phyloP scores from a whole-genome alignment of 2,113 vertebrate genomes.

The Myrmecophaga tridactyla region DNA sequence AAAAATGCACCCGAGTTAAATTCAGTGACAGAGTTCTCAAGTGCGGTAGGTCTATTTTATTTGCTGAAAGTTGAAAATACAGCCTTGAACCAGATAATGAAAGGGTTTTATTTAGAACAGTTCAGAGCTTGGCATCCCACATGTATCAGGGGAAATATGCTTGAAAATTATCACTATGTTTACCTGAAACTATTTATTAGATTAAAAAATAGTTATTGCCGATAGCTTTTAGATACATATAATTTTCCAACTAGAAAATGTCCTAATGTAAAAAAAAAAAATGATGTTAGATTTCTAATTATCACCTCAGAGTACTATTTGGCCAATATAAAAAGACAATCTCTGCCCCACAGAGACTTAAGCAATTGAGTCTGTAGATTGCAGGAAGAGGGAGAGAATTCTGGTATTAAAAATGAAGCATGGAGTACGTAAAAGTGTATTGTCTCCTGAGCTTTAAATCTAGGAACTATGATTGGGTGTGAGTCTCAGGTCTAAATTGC shows the following conservation, averaged over 20 bases:
- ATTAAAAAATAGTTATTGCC: constrained; percentile 28
- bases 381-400: background rate
- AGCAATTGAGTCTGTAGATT: background rate
- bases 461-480: background rate
- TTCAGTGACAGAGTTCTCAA: background rate
- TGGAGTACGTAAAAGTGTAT: background rate
- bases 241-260: background rate
- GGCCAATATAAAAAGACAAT: background rate
- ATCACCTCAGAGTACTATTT: background rate
- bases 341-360: background rate
- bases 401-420: background rate
- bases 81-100: background rate
- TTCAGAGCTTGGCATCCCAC: background rate
- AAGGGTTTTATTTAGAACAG: constrained; percentile 9
- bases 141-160: background rate
- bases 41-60: background rate
- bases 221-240: background rate
- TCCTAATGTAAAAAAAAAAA: background rate
- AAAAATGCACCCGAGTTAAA: background rate
- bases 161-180: constrained; percentile 1
- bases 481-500: constrained; percentile 20
- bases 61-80: background rate
- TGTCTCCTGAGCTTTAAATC: background rate
- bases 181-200: background rate
- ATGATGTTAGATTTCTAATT: background rate